Base-by-base conservation (phyloP, 2,888 invertebrate genomes). In the Eupeodes luniger region DNA sequence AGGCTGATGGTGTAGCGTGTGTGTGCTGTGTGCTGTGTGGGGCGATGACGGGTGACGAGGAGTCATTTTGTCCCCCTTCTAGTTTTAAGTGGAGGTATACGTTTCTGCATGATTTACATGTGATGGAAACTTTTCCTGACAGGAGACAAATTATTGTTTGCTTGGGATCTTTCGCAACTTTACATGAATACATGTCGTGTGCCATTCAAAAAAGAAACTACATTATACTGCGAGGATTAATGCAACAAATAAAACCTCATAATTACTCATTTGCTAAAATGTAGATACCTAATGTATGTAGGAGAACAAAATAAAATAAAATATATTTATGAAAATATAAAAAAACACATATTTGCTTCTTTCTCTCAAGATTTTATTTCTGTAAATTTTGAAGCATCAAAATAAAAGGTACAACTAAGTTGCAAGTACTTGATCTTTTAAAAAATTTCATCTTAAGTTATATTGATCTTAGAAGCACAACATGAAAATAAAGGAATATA, bases 121-220 rank as follows among this genome's bases (percentile, higher is more conserved):
- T 81, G 76, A 85, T 85, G 66, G 82, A 82, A 82, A 82, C 69
- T 86, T 86, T 75, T 86, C 82, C 80, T 82, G 86, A 86, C 86
- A 82, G 82, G 79, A 86, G 86, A 82, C 86, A 86, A 86, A 86
- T 86, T 79, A 79, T 82, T 82, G 70, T 82, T 75, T 55, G 69
- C 47, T 79, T 74, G 75, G 64, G 82, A 82, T 86, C 86, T 86
- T 82, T 86, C 70, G 82, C 82, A 82, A 82, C 70, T 40, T 9
- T 27, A 36, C n/a, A n/a, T 12, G 14, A 14, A n/a, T 14, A 51
- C 49, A 83, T 53, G 62, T 53, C 51, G 62, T 70, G 55, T 59
- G 69, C 57, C 66, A 62, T 59, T 70, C 66, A 70, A 70, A 57
- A 49, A 70, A 59, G 59, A 2, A 64, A 27, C 27, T 27, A 27